Evolutionary conservation across 1,140 invertebrate genomes (phyloP).

Genomic region (Pseudomyrmex pallidus): DNA sequence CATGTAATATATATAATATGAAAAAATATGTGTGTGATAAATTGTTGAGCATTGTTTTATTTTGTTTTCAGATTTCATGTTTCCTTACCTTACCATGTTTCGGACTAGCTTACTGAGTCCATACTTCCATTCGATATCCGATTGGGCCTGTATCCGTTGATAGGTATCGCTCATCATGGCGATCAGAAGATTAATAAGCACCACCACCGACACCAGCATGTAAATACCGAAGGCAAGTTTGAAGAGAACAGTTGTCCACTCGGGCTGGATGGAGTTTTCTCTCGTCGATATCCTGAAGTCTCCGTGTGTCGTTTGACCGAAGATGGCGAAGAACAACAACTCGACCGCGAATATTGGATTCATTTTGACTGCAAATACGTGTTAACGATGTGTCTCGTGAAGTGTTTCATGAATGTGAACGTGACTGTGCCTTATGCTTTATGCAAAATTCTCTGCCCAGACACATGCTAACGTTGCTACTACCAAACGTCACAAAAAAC

Average conservation of each 20-base stretch:
- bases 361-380: slow-evolving; percentile 93
- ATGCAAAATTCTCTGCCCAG: slow-evolving; percentile 42
- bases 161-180: slow-evolving; percentile 99
- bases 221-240: slow-evolving; percentile 95
- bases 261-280: slow-evolving; percentile 86
- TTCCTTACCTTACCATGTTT: slow-evolving; percentile 94
- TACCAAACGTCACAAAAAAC: slow-evolving; percentile 34
- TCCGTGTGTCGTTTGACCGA: slow-evolving; percentile 97
- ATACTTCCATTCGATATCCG: slow-evolving; percentile 99
- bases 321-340: slow-evolving; percentile 99
- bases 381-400: slow-evolving; percentile 80
- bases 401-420: slow-evolving; percentile 27
- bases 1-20: no score
- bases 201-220: slow-evolving; percentile 99
- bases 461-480: slow-evolving; percentile 45
- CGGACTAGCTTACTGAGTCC: slow-evolving; percentile 99
- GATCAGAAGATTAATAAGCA: slow-evolving; percentile 99
- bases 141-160: slow-evolving; percentile 99
- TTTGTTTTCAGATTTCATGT: not conserved
- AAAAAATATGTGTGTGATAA: no score
- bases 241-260: slow-evolving; percentile 92
- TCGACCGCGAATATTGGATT: slow-evolving; percentile 96
- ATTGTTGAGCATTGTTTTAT: not conserved
- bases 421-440: slow-evolving; percentile 17
- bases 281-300: slow-evolving; percentile 86